These are phyloP conservation scores for Eurytoma californica DNA, from an alignment of 2,888 invertebrate genomes.

Conservation along the genomic window DNA sequence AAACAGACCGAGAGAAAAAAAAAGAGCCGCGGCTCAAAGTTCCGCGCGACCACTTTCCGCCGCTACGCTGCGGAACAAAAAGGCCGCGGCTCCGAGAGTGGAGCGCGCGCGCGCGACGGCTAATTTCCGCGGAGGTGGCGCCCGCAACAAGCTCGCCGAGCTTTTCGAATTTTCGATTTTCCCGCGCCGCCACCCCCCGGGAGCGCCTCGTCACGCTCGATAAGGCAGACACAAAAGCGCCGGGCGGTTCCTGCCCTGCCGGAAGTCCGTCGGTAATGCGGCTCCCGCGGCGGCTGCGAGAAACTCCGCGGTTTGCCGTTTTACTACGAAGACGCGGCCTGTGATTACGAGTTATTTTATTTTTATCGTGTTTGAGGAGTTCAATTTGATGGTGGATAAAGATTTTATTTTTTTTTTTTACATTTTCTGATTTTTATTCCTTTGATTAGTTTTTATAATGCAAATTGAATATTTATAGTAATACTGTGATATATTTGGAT, in stretches of 20 bases:
- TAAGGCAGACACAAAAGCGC: conserved; percentile 45
- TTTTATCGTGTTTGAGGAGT: too few relatives aligned
- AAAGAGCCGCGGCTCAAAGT: too few relatives aligned
- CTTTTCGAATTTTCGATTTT: neutral
- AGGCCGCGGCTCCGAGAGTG: neutral
- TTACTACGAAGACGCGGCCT: too few relatives aligned
- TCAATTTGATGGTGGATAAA: neutral
- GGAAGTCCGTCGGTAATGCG: conserved; percentile 51
- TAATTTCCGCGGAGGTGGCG: too few relatives aligned
- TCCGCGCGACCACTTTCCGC: too few relatives aligned
- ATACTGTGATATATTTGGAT: too few relatives aligned
- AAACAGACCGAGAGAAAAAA: too few relatives aligned
- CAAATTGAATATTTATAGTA: too few relatives aligned
- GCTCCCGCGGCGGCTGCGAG: neutral
- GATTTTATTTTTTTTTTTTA: neutral
- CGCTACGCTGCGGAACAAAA: conserved; percentile 4
- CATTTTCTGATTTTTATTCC: too few relatives aligned
- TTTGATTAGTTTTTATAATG: too few relatives aligned
- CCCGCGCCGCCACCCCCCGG: neutral
- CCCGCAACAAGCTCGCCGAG: too few relatives aligned
- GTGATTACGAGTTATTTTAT: too few relatives aligned
- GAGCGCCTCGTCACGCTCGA: conserved; percentile 48
- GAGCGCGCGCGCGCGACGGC: neutral
- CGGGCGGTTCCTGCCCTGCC: conserved; percentile 35
- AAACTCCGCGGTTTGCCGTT: neutral